phyloP scores from a whole-genome alignment of 2,888 invertebrate genomes.

The Mimumesa dahlbomi region DNA sequence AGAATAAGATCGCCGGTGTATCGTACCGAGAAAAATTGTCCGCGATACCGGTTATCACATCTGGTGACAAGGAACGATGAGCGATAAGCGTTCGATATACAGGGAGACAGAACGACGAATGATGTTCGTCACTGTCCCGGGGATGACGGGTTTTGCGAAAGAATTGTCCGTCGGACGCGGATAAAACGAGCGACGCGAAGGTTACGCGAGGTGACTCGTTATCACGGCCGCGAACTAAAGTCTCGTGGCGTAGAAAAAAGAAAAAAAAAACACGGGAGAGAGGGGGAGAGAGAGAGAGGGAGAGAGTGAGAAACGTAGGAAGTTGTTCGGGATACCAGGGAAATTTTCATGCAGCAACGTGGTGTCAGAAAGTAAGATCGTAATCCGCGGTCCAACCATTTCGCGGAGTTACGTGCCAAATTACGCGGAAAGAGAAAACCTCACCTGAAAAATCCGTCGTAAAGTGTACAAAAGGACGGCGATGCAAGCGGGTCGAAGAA shows the following conservation, averaged over 20 bases:
- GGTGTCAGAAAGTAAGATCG: too few species aligned
- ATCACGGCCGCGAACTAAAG: too few species aligned
- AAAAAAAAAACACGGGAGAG: too few species aligned
- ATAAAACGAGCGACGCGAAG: too few species aligned
- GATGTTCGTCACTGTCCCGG: not conserved
- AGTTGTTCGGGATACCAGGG: too few species aligned
- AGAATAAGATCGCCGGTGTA: not conserved
- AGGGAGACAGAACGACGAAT: not conserved
- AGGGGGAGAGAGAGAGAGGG: too few species aligned
- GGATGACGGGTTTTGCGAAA: not conserved
- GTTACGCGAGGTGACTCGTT: too few species aligned
- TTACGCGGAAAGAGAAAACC: constrained; percentile 10
- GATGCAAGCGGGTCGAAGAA: not conserved
- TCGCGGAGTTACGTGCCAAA: constrained; percentile 3
- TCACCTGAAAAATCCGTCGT: constrained; percentile 2
- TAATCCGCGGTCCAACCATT: not conserved
- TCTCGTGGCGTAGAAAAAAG: too few species aligned
- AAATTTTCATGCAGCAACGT: not conserved
- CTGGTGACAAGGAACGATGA: not conserved
- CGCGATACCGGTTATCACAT: constrained; percentile 4
- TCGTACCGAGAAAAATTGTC: not conserved
- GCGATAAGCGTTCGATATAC: not conserved
- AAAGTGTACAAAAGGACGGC: not conserved
- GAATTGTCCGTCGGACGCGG: too few species aligned
- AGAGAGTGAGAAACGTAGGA: too few species aligned